Percentiles rank a stretch among this genome's conserved stretches.
phyloP scores from a whole-genome alignment of 2,888 invertebrate species.

The Bimastos eiseni region DNA sequence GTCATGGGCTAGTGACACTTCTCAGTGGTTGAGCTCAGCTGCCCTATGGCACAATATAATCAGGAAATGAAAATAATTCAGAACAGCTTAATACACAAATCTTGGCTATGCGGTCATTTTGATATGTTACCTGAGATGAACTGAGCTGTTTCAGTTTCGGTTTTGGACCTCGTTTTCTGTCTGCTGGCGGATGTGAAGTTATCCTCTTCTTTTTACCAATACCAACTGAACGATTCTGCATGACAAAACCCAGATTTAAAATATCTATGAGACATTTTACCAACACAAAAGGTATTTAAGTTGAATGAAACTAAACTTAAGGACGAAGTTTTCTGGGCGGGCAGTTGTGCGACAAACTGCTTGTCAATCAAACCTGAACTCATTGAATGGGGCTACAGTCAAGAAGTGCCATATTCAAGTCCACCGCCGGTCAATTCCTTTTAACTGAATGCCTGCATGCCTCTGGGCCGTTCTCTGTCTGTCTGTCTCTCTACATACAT shows the following conservation, averaged over 20 bases:
- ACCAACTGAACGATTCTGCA: slow-evolving; percentile 33
- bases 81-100: neutral
- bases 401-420: too few relatives aligned
- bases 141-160: slow-evolving; percentile 36
- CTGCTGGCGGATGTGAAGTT: slow-evolving; percentile 15
- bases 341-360: too few relatives aligned
- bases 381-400: too few relatives aligned
- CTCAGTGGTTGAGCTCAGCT: neutral
- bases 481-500: too few relatives aligned
- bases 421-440: too few relatives aligned
- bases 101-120: neutral
- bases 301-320: neutral
- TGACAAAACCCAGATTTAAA: neutral
- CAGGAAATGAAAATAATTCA: neutral
- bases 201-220: slow-evolving; percentile 37
- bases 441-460: too few relatives aligned
- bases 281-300: neutral
- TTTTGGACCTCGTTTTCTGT: slow-evolving; percentile 37
- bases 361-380: too few relatives aligned
- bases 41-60: neutral
- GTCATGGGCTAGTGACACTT: neutral
- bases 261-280: neutral
- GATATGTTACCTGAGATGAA: slow-evolving; percentile 25
- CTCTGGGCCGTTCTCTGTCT: too few relatives aligned
- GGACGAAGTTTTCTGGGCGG: too few relatives aligned